A percentile compares a stretch with the other conserved stretches of the same genome.
Evolutionary conservation across 2,888 invertebrate genomes (phyloP).

Genomic region (Drosophila buzzatii): DNA sequence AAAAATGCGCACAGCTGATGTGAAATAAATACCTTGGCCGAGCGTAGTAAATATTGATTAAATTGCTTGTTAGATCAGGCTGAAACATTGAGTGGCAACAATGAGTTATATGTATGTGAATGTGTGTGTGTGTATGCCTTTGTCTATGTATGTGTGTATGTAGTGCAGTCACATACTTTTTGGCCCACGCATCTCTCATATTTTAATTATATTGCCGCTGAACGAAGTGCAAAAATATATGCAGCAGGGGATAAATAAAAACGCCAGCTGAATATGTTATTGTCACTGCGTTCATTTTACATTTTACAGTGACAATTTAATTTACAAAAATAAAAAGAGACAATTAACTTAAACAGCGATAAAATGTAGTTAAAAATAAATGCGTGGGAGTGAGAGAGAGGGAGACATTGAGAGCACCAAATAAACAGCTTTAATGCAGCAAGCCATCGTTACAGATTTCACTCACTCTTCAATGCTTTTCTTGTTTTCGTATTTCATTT

Average conservation of each 20-base stretch:
- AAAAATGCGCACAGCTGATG: neutral
- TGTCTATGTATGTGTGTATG: neutral
- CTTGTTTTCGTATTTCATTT: conserved; percentile 6
- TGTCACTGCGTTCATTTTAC: conserved; percentile 23
- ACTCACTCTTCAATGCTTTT: conserved; percentile 4
- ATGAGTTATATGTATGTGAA: too few relatives aligned
- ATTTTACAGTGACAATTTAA: conserved; percentile 35
- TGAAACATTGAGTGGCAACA: neutral
- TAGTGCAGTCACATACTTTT: conserved; percentile 1
- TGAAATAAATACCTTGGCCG: neutral
- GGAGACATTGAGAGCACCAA: neutral
- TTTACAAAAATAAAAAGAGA: conserved; percentile 23
- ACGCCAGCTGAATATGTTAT: conserved; percentile 25
- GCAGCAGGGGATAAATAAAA: conserved; percentile 12
- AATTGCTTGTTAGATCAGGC: conserved; percentile 5
- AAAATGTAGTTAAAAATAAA: conserved; percentile 6
- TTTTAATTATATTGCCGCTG: conserved; percentile 10
- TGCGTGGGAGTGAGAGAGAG: neutral
- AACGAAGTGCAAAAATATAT: neutral
- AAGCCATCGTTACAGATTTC: conserved; percentile 15
- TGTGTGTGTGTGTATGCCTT: too few relatives aligned
- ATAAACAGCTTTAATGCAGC: conserved; percentile 27
- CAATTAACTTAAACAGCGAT: conserved; percentile 17
- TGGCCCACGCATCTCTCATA: neutral
- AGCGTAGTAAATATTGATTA: neutral